A percentile compares a stretch with the other conserved stretches of the same genome.
These are phyloP conservation scores for Boloria selene DNA, from an alignment of 2,888 invertebrate genomes.

Conservation along the genomic window DNA sequence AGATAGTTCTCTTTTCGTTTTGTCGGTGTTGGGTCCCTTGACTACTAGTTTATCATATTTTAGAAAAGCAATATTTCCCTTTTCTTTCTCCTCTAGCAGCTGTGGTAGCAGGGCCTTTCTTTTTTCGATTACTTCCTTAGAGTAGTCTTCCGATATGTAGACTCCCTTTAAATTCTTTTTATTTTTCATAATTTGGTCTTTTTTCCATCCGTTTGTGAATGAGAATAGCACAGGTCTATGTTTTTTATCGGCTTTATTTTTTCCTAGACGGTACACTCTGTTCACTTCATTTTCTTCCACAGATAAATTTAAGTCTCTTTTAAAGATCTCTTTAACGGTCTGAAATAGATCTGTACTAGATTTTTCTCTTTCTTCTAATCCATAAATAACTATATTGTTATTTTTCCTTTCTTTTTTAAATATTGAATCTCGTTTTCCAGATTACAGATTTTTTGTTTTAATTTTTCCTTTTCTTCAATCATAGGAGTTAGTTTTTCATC, in stretches of 20 bases:
- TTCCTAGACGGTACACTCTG: conserved; percentile 36
- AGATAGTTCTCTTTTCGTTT: conserved; percentile 10
- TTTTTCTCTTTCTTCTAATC: conserved; percentile 41
- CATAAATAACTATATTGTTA: conserved; percentile 42
- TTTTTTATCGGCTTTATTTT: conserved; percentile 25
- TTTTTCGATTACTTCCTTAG: conserved; percentile 11
- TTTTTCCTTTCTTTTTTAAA: conserved; percentile 38
- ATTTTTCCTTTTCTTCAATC: conserved; percentile 42
- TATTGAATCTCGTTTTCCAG: conserved; percentile 42
- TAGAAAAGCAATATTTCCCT: conserved; percentile 17
- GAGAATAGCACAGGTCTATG: conserved; percentile 32
- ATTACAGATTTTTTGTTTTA: conserved; percentile 42
- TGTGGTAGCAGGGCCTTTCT: conserved; percentile 9
- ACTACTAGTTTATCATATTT: conserved; percentile 16
- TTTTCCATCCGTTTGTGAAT: conserved; percentile 38
- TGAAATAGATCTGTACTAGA: conserved; percentile 37
- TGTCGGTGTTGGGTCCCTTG: not conserved
- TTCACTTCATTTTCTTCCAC: conserved; percentile 42
- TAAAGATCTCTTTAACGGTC: conserved; percentile 32
- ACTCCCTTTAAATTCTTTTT: conserved; percentile 42
- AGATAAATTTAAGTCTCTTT: conserved; percentile 37
- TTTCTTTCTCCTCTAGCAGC: conserved; percentile 7
- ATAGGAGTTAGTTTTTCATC: conserved; percentile 43
- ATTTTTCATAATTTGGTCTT: conserved; percentile 37
- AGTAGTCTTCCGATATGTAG: conserved; percentile 29